These are phyloP conservation scores for Chlorodrepanis virens DNA, from an alignment of 2,113 vertebrate genomes.

Conservation along the genomic window DNA sequence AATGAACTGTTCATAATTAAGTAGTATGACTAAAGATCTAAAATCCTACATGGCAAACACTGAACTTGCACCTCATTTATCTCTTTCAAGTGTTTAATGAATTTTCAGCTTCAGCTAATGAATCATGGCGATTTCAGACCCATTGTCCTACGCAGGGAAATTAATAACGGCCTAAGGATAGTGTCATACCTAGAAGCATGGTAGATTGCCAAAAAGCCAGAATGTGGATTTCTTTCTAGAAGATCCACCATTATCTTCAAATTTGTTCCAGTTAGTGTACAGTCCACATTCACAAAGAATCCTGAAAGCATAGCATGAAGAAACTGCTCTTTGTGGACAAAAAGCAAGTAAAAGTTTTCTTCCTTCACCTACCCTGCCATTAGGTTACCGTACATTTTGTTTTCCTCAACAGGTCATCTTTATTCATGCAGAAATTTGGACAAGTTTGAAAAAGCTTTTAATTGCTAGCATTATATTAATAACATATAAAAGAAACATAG, in stretches of 20 bases:
- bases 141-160: background rate
- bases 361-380: background rate
- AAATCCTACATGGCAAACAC: conserved; percentile 14
- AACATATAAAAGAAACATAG: background rate
- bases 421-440: background rate
- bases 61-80: conserved; percentile 40
- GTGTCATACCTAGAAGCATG: background rate
- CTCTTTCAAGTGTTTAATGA: conserved; percentile 39
- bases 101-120: conserved; percentile 32
- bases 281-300: background rate
- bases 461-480: background rate
- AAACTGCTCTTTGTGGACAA: background rate
- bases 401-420: background rate
- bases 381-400: background rate
- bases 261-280: background rate
- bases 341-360: background rate
- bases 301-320: background rate
- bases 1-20: conserved; percentile 26
- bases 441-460: background rate
- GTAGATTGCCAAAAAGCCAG: background rate
- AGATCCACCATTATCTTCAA: background rate
- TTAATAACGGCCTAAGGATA: background rate
- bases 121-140: conserved; percentile 8
- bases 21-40: background rate
- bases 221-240: background rate